Conservation (phyloP, 1,140 invertebrate species). For the Halesus radiatus region DNA sequence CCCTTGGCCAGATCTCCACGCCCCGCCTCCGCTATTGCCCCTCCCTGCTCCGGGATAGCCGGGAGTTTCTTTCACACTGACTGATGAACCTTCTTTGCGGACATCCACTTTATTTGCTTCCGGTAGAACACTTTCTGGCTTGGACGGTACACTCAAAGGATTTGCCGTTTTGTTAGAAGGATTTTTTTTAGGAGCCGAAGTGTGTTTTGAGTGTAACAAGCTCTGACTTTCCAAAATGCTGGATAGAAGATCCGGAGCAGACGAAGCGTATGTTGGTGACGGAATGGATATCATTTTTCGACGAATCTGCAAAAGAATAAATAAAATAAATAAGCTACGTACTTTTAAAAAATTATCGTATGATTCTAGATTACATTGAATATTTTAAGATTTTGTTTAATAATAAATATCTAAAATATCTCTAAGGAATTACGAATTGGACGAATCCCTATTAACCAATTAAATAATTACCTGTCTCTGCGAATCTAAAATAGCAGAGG, state of each 20-base stretch:
- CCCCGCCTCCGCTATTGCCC: constrained; percentile 64
- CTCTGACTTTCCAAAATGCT: constrained; percentile 83
- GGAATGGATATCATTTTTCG: constrained; percentile 68
- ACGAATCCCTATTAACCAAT: neutral
- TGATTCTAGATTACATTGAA: no score
- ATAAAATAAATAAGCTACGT: neutral
- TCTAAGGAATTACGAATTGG: no score
- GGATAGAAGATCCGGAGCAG: constrained; percentile 75
- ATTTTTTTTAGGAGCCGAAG: constrained; percentile 65
- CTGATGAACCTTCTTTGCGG: constrained; percentile 59
- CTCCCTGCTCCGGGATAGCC: constrained; percentile 72
- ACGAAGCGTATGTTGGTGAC: constrained; percentile 61
- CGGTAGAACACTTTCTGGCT: neutral
- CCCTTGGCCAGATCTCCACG: constrained; percentile 64
- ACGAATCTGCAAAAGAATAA: constrained; percentile 61
- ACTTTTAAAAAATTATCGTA: no score
- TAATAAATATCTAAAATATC: neutral
- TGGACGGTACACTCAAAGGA: neutral
- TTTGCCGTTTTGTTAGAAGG: neutral
- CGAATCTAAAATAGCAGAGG: constrained; percentile 61
- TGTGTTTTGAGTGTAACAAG: constrained; percentile 78
- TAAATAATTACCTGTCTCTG: constrained; percentile 63
- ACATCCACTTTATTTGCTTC: constrained; percentile 59
- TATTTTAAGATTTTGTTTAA: neutral
- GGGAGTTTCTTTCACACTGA: constrained; percentile 70